Percentiles rank a stretch among this genome's conserved stretches.
Conservation (phyloP, 2,888 invertebrate species). For the Hyposoter didymator region DNA sequence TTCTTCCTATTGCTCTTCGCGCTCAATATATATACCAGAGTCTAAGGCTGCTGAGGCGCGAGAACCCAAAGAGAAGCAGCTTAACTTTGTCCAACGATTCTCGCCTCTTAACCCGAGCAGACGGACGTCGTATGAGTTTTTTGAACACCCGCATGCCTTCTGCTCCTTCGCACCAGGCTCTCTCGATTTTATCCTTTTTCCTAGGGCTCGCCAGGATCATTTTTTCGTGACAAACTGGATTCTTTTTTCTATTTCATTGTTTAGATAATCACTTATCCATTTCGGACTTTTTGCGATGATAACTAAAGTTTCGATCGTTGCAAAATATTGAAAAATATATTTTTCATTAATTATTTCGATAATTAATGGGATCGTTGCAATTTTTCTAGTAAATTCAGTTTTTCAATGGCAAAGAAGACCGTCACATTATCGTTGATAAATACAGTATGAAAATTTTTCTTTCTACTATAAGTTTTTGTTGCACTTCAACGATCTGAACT, state of each 20-base stretch:
- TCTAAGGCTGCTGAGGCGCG: not conserved
- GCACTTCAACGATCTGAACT: too few relatives aligned
- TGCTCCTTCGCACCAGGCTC: not conserved
- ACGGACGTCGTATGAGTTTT: slow-evolving; percentile 29
- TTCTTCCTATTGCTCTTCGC: slow-evolving; percentile 4
- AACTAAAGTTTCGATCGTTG: too few relatives aligned
- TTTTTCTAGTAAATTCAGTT: too few relatives aligned
- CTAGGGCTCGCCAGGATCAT: not conserved
- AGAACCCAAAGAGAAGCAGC: not conserved
- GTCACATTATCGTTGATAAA: too few relatives aligned
- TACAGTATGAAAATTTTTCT: too few relatives aligned
- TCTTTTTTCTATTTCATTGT: not conserved
- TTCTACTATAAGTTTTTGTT: too few relatives aligned
- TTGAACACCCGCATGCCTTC: slow-evolving; percentile 25
- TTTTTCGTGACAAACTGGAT: not conserved
- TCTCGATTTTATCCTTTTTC: not conserved
- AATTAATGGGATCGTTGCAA: too few relatives aligned
- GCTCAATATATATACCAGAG: not conserved
- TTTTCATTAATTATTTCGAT: too few relatives aligned
- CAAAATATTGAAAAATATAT: too few relatives aligned
- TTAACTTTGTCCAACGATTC: slow-evolving; percentile 1
- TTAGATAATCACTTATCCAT: not conserved
- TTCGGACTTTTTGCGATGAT: not conserved
- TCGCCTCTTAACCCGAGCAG: slow-evolving; percentile 25
- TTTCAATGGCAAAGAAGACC: too few relatives aligned